Evolutionary conservation across 30 jellyfish, hydroid and myxozoan genomes (phyloP).

Genomic region (Catostylus mosaicus): DNA sequence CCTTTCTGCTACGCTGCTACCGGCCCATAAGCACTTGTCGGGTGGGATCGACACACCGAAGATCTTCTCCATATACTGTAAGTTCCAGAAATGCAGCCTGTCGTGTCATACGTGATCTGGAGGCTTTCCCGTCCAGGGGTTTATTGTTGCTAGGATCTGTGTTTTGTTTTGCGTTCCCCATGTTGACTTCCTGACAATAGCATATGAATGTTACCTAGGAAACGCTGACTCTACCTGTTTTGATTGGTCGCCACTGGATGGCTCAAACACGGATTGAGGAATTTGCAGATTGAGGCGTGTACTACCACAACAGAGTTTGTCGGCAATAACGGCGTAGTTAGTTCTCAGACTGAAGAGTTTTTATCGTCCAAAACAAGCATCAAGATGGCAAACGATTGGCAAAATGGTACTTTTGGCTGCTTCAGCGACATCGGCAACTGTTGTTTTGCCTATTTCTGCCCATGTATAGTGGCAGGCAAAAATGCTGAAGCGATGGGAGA

Average conservation of each 20-base stretch:
- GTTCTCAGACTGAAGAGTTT: neutral
- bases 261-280: neutral
- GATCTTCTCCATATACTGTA: no score
- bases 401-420: slow-evolving; percentile 86
- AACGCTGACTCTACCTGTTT: neutral
- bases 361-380: neutral
- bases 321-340: neutral
- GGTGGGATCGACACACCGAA: no score
- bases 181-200: no score
- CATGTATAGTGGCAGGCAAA: slow-evolving; percentile 88
- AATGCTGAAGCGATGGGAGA: slow-evolving; percentile 93
- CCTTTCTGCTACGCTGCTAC: no score
- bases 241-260: slow-evolving; percentile 12
- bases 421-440: slow-evolving; percentile 82
- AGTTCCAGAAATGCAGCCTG: no score
- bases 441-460: slow-evolving; percentile 78
- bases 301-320: neutral
- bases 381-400: slow-evolving; percentile 70
- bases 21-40: no score
- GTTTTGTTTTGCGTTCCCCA: no score
- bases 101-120: no score
- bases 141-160: no score
- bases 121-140: no score
- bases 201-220: no score
- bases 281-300: neutral